phyloP scores from a whole-genome alignment of 2,113 vertebrate species.

The Recurvirostra avosetta region DNA sequence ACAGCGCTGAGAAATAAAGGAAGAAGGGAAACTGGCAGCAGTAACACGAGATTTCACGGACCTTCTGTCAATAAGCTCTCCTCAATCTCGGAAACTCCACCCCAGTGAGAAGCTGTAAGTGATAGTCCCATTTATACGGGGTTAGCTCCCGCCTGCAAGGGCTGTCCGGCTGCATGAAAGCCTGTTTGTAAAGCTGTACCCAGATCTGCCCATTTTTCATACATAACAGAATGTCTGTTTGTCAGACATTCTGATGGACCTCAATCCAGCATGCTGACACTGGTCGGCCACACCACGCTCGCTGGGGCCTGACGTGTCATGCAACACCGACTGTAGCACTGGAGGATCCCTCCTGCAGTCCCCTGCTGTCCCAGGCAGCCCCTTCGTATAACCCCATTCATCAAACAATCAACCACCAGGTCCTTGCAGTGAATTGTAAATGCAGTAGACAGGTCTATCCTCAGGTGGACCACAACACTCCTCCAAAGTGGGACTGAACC shows the following conservation, averaged over 20 bases:
- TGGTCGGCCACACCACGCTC: rapidly evolving
- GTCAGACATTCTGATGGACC: neutral
- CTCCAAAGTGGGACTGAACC: neutral
- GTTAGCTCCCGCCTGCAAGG: neutral
- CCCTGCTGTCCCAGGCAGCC: neutral
- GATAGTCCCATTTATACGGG: neutral
- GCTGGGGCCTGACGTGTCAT: neutral
- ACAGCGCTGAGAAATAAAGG: neutral
- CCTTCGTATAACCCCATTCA: neutral
- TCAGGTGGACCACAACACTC: neutral
- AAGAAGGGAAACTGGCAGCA: neutral
- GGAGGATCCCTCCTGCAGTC: neutral
- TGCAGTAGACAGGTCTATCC: neutral
- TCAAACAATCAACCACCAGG: neutral
- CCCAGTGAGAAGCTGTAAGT: neutral
- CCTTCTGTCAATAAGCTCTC: neutral
- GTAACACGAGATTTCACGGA: neutral
- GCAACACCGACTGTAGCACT: neutral
- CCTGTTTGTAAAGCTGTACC: neutral
- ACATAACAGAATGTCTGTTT: neutral
- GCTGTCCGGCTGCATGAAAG: rapidly evolving
- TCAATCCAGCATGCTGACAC: rapidly evolving
- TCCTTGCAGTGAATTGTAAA: neutral
- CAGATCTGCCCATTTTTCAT: neutral
- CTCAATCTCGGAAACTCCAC: neutral